These are phyloP conservation scores for Drosophila cognata DNA, from an alignment of 2,888 invertebrate genomes.

Conservation along the genomic window DNA sequence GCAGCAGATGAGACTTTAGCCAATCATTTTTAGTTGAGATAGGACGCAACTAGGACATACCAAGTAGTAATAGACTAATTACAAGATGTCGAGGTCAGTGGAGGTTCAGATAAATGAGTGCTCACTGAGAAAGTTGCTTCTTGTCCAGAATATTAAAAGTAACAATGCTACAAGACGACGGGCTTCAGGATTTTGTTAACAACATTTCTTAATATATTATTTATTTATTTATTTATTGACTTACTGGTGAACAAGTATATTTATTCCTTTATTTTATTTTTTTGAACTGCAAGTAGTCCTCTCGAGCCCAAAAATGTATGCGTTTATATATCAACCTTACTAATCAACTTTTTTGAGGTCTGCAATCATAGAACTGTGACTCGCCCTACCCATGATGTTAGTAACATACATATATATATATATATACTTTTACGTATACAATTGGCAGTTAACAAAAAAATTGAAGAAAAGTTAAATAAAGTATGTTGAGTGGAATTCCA, in stretches of 20 bases:
- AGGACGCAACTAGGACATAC: not conserved
- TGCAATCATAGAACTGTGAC: not conserved
- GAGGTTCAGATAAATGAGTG: not conserved
- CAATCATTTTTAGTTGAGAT: not conserved
- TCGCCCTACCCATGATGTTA: not conserved
- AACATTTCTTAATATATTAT: too few relatives aligned
- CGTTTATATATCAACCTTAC: not conserved
- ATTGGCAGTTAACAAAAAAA: not conserved
- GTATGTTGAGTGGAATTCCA: slow-evolving; percentile 58
- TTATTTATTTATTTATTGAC: too few relatives aligned
- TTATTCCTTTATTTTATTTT: not conserved
- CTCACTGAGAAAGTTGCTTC: not conserved
- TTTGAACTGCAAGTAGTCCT: not conserved
- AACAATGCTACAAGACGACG: too few relatives aligned
- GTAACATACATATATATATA: not conserved
- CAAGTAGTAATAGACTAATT: not conserved
- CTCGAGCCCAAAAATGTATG: not conserved
- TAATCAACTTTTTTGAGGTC: not conserved
- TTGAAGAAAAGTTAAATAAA: slow-evolving; percentile 20
- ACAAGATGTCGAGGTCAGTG: not conserved
- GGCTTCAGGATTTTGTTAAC: too few relatives aligned
- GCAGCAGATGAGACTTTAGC: not conserved
- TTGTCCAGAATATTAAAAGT: not conserved
- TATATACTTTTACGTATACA: not conserved
- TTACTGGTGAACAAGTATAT: too few relatives aligned